Percentiles rank a stretch among this genome's conserved stretches.
Conservation (phyloP, 2,113 vertebrate genomes). For the Coreoperca whiteheadi region DNA sequence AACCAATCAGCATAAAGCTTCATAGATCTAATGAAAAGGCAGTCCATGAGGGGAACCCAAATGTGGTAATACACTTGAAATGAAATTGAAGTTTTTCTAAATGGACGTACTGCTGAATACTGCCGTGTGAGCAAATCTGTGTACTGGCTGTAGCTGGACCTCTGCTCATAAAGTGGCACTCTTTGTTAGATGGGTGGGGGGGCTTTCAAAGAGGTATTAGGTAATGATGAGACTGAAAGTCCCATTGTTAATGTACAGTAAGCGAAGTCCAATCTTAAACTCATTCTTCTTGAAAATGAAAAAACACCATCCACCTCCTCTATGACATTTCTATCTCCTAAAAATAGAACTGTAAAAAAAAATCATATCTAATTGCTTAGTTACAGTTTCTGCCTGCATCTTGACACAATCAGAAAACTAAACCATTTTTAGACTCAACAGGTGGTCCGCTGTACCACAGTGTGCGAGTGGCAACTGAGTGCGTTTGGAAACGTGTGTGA, state of each 20-base stretch:
- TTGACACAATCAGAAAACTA: neutral
- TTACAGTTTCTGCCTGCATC: neutral
- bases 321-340: neutral
- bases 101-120: constrained; percentile 6
- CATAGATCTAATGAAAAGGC: neutral
- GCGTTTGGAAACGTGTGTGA: neutral
- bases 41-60: neutral
- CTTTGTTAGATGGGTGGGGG: no score
- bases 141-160: neutral
- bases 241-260: neutral
- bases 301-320: neutral
- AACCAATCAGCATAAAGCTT: constrained; percentile 27
- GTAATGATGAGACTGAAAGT: neutral
- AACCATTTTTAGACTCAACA: neutral
- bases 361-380: neutral
- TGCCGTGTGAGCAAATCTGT: neutral
- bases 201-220: neutral
- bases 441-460: neutral
- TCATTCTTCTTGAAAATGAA: neutral
- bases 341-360: neutral
- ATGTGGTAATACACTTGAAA: neutral
- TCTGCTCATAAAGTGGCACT: neutral
- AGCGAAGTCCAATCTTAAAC: neutral
- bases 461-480: neutral
- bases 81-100: constrained; percentile 25